Base-by-base conservation (phyloP, 2,888 invertebrate genomes). In the Clusia tigrina region DNA sequence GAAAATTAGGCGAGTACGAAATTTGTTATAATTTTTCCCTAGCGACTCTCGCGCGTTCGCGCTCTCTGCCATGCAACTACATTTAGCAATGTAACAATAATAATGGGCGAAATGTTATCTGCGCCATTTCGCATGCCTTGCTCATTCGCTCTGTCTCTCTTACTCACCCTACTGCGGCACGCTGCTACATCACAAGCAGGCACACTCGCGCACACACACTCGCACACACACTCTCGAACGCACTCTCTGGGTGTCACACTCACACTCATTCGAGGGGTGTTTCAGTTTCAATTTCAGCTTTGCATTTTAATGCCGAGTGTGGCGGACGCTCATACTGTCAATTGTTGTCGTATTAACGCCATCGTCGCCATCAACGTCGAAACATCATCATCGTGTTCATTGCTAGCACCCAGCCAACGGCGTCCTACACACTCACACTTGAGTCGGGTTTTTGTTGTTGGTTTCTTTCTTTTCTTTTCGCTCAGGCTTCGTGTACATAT, bases 401-500 rank as follows among this genome's bases (percentile, higher is more conserved):
- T 22, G 22, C 2, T 15, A 20, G 2, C 48, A 48, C 15, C 42
- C 9, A 42, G 6, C 5, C 15, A 42, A 42, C 6, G n/a, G 3
- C 42, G 3, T 42, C n/a, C 9, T 42, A 3, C n/a, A n/a, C n/a
- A 15, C n/a, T 6, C 9, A 42, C 9, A 42, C n/a, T 42, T 42
- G n/a, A 42, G 9, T 42, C n/a, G 12, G n/a, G n/a, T 42, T 15
- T 54, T 42, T 48, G 5, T 17, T 1, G 23, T 23, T 51, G 10
- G 51, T 51, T 12, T 52, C 25, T 38, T n/a, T 18, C 2, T 54
- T 38, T 25, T 48, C 51, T 20, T 24, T 26, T 46, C 51, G 48
- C 68, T 57, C 67, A 63, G 66, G 70, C 70, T 58, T 62, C 69
- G 64, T 69, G 76, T 72, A 77, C 74, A 80, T 78, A 78, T 80